These are phyloP conservation scores for Ectropis crepuscularia DNA, from an alignment of 2,888 invertebrate genomes.

Conservation along the genomic window DNA sequence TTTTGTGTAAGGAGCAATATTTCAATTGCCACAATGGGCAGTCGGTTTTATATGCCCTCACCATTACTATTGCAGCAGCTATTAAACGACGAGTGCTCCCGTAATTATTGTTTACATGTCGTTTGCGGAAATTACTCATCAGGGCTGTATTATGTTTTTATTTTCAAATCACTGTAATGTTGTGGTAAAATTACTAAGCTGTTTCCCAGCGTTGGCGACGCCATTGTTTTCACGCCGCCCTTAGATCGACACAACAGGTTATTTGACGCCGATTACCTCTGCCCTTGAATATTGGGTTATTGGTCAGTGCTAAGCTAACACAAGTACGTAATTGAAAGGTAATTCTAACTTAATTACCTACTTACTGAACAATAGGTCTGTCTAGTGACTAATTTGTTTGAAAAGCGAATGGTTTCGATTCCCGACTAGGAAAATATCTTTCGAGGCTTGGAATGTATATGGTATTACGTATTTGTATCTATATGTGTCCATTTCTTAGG, in stretches of 20 bases:
- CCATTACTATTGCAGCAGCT: slow-evolving; percentile 46
- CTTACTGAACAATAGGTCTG: no score
- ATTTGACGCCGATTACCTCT: background rate
- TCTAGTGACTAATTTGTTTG: no score
- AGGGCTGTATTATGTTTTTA: slow-evolving; percentile 50
- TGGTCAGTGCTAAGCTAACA: background rate
- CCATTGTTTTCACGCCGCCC: slow-evolving; percentile 14
- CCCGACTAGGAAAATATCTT: no score
- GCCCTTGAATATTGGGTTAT: slow-evolving; percentile 3
- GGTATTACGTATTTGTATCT: no score
- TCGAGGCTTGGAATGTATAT: no score
- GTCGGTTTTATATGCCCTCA: slow-evolving; percentile 36
- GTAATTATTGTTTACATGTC: slow-evolving; percentile 62
- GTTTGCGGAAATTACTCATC: slow-evolving; percentile 56
- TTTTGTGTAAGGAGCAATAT: no score
- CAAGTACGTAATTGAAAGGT: background rate
- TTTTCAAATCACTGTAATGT: slow-evolving; percentile 43
- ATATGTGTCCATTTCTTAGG: no score
- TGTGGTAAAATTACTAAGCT: slow-evolving; percentile 15
- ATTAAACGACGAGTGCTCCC: slow-evolving; percentile 51
- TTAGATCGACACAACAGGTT: slow-evolving; percentile 7
- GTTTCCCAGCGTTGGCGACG: slow-evolving; percentile 16
- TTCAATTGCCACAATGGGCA: no score
- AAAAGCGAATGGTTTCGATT: no score
- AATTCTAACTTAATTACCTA: background rate